These are phyloP conservation scores for Catharus minimus DNA, from an alignment of 2,113 vertebrate genomes.

Conservation along the genomic window DNA sequence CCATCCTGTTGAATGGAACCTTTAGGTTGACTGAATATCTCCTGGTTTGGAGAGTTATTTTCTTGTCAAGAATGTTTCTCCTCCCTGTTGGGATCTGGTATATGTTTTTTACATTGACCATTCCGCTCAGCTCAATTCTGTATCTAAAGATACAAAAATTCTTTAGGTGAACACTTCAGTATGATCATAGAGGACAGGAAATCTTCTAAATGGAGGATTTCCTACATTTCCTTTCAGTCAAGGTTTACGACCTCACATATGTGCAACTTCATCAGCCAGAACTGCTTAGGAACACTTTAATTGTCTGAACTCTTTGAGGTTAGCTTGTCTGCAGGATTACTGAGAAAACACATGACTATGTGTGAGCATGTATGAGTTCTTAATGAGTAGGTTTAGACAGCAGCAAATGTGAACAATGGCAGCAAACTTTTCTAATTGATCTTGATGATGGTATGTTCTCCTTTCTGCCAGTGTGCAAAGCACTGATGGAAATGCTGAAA, in stretches of 20 bases:
- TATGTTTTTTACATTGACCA: background rate
- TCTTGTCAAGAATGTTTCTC: background rate
- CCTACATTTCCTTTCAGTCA: background rate
- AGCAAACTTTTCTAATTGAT: background rate
- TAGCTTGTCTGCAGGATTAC: background rate
- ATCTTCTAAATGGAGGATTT: background rate
- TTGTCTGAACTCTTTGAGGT: background rate
- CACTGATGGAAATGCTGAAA: background rate
- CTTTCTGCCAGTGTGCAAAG: background rate
- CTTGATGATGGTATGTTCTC: background rate
- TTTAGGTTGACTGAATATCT: background rate
- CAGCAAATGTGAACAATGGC: background rate
- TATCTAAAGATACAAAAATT: background rate
- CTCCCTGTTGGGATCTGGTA: background rate
- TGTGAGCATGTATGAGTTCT: background rate
- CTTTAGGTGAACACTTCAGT: background rate
- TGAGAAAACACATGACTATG: rapidly evolving
- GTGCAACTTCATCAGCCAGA: background rate
- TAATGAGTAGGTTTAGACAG: background rate
- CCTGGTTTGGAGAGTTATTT: background rate
- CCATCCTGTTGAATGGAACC: background rate
- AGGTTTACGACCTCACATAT: background rate
- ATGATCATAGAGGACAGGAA: background rate
- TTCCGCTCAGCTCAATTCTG: background rate
- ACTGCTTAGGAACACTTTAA: background rate